Base-by-base conservation (phyloP, 2,113 vertebrate genomes). In the Ciconia boyciana region DNA sequence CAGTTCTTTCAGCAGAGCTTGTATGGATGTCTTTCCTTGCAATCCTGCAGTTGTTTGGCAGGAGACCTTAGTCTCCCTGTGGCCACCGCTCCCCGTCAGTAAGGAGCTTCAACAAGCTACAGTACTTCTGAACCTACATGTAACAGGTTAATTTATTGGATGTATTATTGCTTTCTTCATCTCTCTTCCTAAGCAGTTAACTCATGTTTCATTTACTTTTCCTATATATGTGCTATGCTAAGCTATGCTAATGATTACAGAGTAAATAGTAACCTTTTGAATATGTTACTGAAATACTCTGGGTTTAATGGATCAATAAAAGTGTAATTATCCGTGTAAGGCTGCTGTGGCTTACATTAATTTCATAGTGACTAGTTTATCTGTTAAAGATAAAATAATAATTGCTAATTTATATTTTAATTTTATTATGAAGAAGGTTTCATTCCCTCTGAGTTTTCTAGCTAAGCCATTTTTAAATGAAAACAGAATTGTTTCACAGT, bases 241-340 rank as follows among this genome's bases (percentile, higher is more conserved):
- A 78, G 61, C 49, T 36, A 66, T 83, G 64, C n/a, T 78, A 60
- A 64, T 64, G 66, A 44, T 61, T 86, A 44, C 41, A 60, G 57
- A 93, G 78, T 71, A 94, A 93, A 89, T 76, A 83, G 91, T 58
- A 65, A 80, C 69, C 71, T 89, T 83, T 69, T 54, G 64, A 80
- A 69, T 76, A 60, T 69, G 65, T 68, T 77, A 60, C 54, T 49
- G 58, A 91, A 89, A 69, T 77, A 36, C 61, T 81, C 83, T 54
- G 54, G 41, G 26, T 28, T 57, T 94, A 86, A 92, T 86, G 49
- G 64, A 51, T 95, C 83, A 95, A 93, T 91, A 75, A 91, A 87
- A 91, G 51, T 70, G 74, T 64, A 89, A 91, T 93, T 95, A 78
- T 65, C 77, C 65, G 43, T 77, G 61, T 68, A 69, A 83, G 72